Percentiles rank a stretch among this genome's conserved stretches.
Evolutionary conservation across 2,797 vertebrate genomes (phyloP).

Genomic region (Acomys russatus): DNA sequence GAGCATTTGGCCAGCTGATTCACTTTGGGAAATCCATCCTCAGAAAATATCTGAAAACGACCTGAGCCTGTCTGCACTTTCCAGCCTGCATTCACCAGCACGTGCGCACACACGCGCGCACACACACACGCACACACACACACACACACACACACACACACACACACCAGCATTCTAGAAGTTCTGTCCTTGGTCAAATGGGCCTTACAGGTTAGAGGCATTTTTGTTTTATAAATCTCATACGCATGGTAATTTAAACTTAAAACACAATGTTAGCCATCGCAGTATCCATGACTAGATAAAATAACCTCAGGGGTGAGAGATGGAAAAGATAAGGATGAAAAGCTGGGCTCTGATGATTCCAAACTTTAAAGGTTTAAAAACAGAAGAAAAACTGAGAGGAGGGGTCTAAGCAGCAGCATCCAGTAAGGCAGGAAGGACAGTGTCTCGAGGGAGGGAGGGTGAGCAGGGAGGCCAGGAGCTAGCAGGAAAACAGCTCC

Average conservation of each 20-base stretch:
- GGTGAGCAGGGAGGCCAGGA: fast-evolving
- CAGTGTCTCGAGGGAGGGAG: not conserved
- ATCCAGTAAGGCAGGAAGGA: too few relatives aligned
- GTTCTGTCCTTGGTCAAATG: not conserved
- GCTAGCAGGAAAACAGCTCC: not conserved
- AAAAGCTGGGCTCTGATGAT: not conserved
- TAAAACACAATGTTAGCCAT: not conserved
- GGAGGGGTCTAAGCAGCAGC: not conserved
- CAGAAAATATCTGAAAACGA: not conserved
- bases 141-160: not conserved
- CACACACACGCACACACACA: not conserved
- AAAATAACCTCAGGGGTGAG: not conserved
- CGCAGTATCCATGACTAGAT: not conserved
- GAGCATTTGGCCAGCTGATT: not conserved
- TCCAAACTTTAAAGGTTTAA: conserved; percentile 20
- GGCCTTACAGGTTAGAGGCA: not conserved
- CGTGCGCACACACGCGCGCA: fast-evolving
- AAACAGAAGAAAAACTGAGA: not conserved
- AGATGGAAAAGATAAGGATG: not conserved
- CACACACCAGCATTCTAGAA: not conserved
- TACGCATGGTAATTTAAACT: not conserved
- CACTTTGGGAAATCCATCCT: not conserved
- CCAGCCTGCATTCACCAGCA: not conserved
- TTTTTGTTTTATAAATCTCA: not conserved
- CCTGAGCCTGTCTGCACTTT: not conserved